These are phyloP conservation scores for Echinops telfairi DNA, from an alignment of 2,113 vertebrate species.

Conservation along the genomic window DNA sequence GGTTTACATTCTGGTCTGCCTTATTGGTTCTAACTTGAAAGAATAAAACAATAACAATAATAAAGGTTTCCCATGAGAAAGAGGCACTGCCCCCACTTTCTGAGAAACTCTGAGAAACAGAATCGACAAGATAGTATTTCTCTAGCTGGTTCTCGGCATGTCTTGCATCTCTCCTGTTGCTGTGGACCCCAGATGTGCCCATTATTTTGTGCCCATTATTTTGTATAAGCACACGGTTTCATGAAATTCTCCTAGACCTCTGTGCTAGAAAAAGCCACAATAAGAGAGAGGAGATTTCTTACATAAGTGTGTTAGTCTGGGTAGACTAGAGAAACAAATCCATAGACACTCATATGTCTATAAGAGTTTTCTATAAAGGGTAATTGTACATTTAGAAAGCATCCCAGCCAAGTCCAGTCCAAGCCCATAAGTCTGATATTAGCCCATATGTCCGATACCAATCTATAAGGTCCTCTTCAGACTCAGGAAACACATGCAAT, in stretches of 20 bases:
- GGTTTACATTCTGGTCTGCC: constrained; percentile 27
- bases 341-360: too few species aligned
- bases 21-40: background rate
- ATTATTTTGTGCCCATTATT: background rate
- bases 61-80: background rate
- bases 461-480: too few species aligned
- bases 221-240: background rate
- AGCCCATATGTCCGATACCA: too few species aligned
- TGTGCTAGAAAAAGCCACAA: constrained; percentile 2
- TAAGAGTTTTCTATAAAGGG: too few species aligned
- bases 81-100: background rate
- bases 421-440: too few species aligned
- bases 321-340: too few species aligned
- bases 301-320: background rate
- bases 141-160: background rate
- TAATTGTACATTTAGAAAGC: too few species aligned
- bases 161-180: background rate
- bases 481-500: too few species aligned
- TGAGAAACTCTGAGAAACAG: background rate
- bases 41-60: background rate
- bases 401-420: too few species aligned
- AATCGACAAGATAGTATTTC: background rate
- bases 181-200: background rate
- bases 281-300: background rate
- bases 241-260: background rate